Conservation (phyloP, 2,888 invertebrate species). For the Oscheius sp. region DNA sequence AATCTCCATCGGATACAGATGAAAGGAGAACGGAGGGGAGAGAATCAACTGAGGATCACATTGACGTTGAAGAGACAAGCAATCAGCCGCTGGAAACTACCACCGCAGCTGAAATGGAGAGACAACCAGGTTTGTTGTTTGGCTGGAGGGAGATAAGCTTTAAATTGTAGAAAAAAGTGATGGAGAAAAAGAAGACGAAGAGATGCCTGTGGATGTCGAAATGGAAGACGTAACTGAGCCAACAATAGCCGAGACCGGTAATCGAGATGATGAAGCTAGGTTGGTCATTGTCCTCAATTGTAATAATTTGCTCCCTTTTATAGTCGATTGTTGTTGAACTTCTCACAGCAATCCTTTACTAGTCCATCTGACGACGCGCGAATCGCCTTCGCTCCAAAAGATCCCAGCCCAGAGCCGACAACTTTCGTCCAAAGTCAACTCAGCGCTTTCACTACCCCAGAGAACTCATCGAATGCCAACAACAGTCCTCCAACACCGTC, state of each 20-base stretch:
- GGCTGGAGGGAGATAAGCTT: not conserved
- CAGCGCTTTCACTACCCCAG: conserved; percentile 25
- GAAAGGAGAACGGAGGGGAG: conserved; percentile 29
- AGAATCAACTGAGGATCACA: conserved; percentile 33
- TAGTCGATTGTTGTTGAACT: conserved; percentile 39
- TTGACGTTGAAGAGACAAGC: conserved; percentile 41
- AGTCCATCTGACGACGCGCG: conserved; percentile 26
- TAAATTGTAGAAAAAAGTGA: conserved; percentile 9
- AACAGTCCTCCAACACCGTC: conserved; percentile 20
- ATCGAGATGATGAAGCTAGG: conserved; percentile 17
- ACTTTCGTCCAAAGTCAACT: conserved; percentile 23
- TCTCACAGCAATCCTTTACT: conserved; percentile 45
- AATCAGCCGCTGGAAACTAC: not conserved
- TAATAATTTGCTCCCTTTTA: too few species aligned
- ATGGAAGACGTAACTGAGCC: too few species aligned
- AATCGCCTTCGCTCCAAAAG: conserved; percentile 4
- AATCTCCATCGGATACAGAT: conserved; percentile 41
- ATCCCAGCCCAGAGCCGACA: not conserved
- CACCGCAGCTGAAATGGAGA: not conserved
- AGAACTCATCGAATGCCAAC: not conserved
- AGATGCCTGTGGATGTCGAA: too few species aligned
- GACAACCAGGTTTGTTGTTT: conserved; percentile 2
- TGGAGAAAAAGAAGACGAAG: not conserved
- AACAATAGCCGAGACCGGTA: not conserved
- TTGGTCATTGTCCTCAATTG: not conserved